Percentiles rank a stretch among this genome's conserved stretches.
Conservation (phyloP, 2,888 invertebrate genomes). For the Mythimna albipuncta region DNA sequence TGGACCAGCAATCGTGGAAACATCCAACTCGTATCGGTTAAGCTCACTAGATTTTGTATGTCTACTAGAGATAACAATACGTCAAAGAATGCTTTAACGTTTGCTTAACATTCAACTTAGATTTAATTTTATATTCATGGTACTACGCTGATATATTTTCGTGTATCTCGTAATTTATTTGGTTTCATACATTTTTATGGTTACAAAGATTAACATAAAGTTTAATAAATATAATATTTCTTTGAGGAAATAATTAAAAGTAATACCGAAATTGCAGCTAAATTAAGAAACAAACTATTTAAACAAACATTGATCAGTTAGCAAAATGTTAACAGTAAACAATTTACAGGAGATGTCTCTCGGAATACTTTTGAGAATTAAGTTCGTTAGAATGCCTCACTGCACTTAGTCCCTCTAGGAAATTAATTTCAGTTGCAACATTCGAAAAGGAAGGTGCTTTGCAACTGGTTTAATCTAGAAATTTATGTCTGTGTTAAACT, state of each 20-base stretch:
- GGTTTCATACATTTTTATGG: background rate
- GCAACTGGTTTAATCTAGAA: slow-evolving; percentile 28
- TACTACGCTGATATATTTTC: slow-evolving; percentile 23
- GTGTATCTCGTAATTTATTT: slow-evolving; percentile 14
- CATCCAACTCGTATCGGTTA: slow-evolving; percentile 52
- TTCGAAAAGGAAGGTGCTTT: slow-evolving; percentile 27
- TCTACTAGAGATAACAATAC: slow-evolving; percentile 60
- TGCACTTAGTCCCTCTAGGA: slow-evolving; percentile 43
- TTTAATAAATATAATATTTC: background rate
- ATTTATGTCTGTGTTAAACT: slow-evolving; percentile 16
- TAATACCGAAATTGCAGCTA: slow-evolving; percentile 1
- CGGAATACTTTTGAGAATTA: slow-evolving; percentile 48
- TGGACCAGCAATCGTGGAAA: slow-evolving; percentile 66
- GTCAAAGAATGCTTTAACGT: slow-evolving; percentile 50
- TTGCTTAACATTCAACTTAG: slow-evolving; percentile 35
- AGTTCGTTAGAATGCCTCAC: slow-evolving; percentile 51
- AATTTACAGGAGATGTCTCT: slow-evolving; percentile 24
- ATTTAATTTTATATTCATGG: slow-evolving; percentile 49
- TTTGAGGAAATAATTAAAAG: background rate
- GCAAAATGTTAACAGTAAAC: slow-evolving; percentile 38
- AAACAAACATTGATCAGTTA: slow-evolving; percentile 35
- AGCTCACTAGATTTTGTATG: slow-evolving; percentile 57
- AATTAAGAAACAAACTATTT: slow-evolving; percentile 9
- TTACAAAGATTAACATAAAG: background rate
- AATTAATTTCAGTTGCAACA: slow-evolving; percentile 50